Percentiles rank a stretch among this genome's conserved stretches.
These are phyloP conservation scores for Caligus rogercresseyi DNA, from an alignment of 1,140 invertebrate species.

Conservation along the genomic window DNA sequence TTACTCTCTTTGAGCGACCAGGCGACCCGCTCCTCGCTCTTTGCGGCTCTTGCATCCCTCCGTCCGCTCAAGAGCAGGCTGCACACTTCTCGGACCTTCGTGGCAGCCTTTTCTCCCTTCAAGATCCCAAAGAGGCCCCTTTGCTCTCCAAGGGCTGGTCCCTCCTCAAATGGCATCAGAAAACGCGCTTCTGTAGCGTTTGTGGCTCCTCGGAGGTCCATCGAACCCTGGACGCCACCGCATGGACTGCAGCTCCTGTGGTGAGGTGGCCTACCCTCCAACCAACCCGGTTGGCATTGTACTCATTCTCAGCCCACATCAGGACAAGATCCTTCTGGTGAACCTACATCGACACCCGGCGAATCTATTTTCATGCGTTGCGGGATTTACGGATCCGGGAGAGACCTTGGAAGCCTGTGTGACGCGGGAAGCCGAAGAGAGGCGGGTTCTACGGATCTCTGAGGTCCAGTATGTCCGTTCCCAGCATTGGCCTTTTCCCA, in stretches of 20 bases:
- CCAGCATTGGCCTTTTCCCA: constrained; percentile 41
- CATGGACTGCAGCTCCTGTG: constrained; percentile 22
- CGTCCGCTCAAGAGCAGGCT: not conserved
- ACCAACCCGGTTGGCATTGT: constrained; percentile 37
- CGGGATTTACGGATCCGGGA: constrained; percentile 41
- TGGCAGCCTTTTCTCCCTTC: not conserved
- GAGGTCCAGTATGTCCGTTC: constrained; percentile 35
- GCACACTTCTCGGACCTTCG: not conserved
- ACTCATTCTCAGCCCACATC: constrained; percentile 32
- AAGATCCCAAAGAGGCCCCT: not conserved
- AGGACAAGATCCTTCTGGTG: constrained; percentile 35
- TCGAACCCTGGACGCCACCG: not conserved
- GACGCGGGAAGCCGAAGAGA: constrained; percentile 39
- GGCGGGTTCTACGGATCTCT: constrained; percentile 37
- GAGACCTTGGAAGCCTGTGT: constrained; percentile 38
- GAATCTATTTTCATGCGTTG: constrained; percentile 39
- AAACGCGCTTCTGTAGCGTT: constrained; percentile 32
- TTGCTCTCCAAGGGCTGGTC: constrained; percentile 27
- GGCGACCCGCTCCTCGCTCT: too few relatives aligned
- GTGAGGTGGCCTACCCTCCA: constrained; percentile 26
- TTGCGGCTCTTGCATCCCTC: too few relatives aligned
- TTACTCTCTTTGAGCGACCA: too few relatives aligned
- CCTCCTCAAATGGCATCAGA: constrained; percentile 32
- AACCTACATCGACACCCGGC: constrained; percentile 32
- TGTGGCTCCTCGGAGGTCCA: constrained; percentile 28